phyloP scores from a whole-genome alignment of 2,888 invertebrate species.

The Crocallis elinguaria region DNA sequence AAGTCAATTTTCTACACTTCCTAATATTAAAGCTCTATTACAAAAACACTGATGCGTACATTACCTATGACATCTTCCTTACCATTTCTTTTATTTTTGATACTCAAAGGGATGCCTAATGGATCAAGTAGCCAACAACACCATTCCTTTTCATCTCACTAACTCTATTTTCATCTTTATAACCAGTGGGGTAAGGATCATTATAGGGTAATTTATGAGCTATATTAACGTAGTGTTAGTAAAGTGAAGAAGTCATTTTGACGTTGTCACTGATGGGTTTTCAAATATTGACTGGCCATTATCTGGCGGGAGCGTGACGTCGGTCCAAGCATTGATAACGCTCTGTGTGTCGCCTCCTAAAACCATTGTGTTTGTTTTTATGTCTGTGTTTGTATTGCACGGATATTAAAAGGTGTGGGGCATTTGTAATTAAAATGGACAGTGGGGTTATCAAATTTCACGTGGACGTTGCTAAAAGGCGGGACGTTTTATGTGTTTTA shows the following conservation, averaged over 20 bases:
- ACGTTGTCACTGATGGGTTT: constrained; percentile 76
- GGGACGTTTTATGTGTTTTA: constrained; percentile 22
- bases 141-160: constrained; percentile 15
- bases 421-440: constrained; percentile 67
- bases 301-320: constrained; percentile 70
- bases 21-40: constrained; percentile 46
- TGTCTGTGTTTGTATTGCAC: constrained; percentile 67
- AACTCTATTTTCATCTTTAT: constrained; percentile 43
- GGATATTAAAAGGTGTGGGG: constrained; percentile 66
- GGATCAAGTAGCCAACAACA: constrained; percentile 61
- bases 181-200: constrained; percentile 33
- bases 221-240: constrained; percentile 53
- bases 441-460: constrained; percentile 47
- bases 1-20: constrained; percentile 22
- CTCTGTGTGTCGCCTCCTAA: constrained; percentile 61
- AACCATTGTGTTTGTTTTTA: constrained; percentile 65
- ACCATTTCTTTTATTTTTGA: constrained; percentile 64
- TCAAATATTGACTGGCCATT: constrained; percentile 82
- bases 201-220: constrained; percentile 28
- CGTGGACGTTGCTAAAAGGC: constrained; percentile 31
- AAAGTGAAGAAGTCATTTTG: constrained; percentile 78
- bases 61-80: constrained; percentile 55
- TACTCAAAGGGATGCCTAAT: constrained; percentile 64
- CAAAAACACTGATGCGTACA: constrained; percentile 50
- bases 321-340: constrained; percentile 68